Evolutionary conservation across 1,140 invertebrate species (phyloP).

Genomic region (Araneus ventricosus): DNA sequence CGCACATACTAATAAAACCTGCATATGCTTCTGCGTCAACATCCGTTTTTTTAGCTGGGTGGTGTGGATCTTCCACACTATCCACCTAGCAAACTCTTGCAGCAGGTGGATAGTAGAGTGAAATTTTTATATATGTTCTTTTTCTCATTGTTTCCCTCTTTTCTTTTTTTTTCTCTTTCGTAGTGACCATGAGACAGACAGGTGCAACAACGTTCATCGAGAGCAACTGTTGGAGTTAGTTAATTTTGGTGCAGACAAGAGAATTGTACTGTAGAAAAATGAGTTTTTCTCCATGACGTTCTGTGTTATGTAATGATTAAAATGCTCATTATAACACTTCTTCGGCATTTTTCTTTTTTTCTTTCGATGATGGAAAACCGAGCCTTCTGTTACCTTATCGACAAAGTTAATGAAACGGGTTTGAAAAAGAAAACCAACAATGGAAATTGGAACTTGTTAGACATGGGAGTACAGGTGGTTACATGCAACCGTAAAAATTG

Average conservation of each 20-base stretch:
- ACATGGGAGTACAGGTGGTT: not conserved
- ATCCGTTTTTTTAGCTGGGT: constrained; percentile 36
- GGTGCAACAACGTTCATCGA: constrained; percentile 46
- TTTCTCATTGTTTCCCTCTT: not conserved
- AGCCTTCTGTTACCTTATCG: not conserved
- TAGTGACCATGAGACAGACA: constrained; percentile 65
- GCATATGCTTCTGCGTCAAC: constrained; percentile 46
- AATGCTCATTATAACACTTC: constrained; percentile 24
- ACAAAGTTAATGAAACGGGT: not conserved
- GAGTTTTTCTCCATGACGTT: not conserved
- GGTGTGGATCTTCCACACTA: not conserved
- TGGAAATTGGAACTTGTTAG: constrained; percentile 3
- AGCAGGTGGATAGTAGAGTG: constrained; percentile 55
- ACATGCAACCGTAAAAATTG: not conserved
- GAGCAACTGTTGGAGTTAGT: constrained; percentile 24
- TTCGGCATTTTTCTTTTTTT: not conserved
- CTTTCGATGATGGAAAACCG: not conserved
- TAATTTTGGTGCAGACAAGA: not conserved
- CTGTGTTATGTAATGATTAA: not conserved
- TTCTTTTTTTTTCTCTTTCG: not conserved
- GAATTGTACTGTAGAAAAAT: not conserved
- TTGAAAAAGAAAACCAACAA: not conserved
- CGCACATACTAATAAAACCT: constrained; percentile 29
- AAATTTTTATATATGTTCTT: constrained; percentile 33
- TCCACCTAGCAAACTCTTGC: constrained; percentile 24